Evolutionary conservation across 2,888 invertebrate species (phyloP), one percentile per base, ranked within the genome.

Genomic region (Mythimna impura): DNA sequence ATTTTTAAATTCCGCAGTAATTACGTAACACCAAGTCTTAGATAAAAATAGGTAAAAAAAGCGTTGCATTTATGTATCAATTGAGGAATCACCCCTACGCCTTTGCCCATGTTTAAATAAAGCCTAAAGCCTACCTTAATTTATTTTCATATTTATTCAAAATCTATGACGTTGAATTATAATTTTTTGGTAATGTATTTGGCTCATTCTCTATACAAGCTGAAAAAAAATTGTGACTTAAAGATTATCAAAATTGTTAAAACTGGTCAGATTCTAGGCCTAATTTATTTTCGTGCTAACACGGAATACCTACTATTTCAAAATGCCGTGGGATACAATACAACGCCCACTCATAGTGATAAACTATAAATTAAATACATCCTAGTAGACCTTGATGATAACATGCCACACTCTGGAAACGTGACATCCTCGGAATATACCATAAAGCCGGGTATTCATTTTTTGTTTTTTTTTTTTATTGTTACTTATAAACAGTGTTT

Each of bases 371-470:
- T 74, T 65, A 75, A 66, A 72, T 70, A 73, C 30, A 81, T 85
- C 80, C 83, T 77, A 74, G 73, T 83, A 78, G 78, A 82, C 87
- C 88, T 88, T 88, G 81, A 70, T 65, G 60, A 65, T 71, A 73
- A 40, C 43, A 50, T 1, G 61, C n/a, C 71, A 70, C 68, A 88
- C 84, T 91, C 87, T 90, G 80, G 81, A 88, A 91, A 91, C 87
- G 82, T 88, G 90, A 85, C 81, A 88, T 89, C 89, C 86, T 86
- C 79, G 74, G 78, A 80, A 77, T 80, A 71, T 80, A 80, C 82
- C 78, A 83, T 87, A 86, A 86, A 89, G 30, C 30, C 30, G 30
- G 3, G 30, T 30, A 30, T 30, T 30, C 30, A 30, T 30, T 30
- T 30, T 30, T n/a, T n/a, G n/a, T n/a, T 30, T 30, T 30, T 3